phyloP scores from a whole-genome alignment of 2,113 vertebrate species.

The Esox niger region DNA sequence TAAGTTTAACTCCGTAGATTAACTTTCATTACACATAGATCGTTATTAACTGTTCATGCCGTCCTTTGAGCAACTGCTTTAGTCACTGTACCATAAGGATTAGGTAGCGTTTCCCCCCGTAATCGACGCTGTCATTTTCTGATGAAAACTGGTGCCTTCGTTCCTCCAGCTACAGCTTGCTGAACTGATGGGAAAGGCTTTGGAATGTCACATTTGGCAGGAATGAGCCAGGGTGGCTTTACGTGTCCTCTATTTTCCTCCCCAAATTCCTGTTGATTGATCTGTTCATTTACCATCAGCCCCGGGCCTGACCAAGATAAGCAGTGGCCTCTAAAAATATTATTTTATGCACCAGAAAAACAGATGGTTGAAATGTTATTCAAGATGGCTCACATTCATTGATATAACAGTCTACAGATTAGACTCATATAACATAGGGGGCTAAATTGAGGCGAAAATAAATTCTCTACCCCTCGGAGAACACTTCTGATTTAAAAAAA shows the following conservation, averaged over 20 bases:
- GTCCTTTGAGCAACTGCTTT: neutral
- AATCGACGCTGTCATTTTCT: neutral
- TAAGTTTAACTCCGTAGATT: no score
- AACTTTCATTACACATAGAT: no score
- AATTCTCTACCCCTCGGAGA: no score
- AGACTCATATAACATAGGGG: no score
- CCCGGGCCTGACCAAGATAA: slow-evolving; percentile 60
- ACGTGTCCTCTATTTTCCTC: neutral
- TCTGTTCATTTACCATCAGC: slow-evolving; percentile 69
- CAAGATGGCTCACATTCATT: slow-evolving; percentile 55
- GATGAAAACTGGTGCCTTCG: neutral
- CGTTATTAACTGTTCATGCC: neutral
- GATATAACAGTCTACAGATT: slow-evolving; percentile 33
- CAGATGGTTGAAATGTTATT: slow-evolving; percentile 69
- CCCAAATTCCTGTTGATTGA: slow-evolving; percentile 26
- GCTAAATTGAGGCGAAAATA: no score
- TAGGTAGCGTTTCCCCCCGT: neutral
- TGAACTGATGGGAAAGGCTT: neutral
- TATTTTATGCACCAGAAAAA: slow-evolving; percentile 59
- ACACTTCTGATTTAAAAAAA: no score
- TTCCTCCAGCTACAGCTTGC: neutral
- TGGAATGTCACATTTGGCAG: slow-evolving; percentile 6
- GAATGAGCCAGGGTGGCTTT: neutral
- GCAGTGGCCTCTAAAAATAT: slow-evolving; percentile 67
- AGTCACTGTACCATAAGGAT: neutral